Conservation (phyloP, 2,888 invertebrate species). For the Hypomecis punctinalis region DNA sequence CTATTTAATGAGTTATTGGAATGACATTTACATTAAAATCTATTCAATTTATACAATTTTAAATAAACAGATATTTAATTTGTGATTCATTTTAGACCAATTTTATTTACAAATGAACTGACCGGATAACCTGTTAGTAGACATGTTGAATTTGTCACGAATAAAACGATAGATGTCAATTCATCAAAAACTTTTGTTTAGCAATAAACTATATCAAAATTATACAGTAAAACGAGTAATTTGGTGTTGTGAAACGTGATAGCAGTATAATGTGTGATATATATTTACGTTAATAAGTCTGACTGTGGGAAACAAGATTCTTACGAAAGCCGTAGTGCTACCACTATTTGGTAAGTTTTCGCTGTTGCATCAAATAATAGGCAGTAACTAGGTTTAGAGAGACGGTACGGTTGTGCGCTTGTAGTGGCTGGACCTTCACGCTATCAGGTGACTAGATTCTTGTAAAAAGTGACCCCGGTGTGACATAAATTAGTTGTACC, state of each 20-base stretch:
- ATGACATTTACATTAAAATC: no score
- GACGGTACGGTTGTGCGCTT: slow-evolving; percentile 41
- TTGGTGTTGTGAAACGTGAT: slow-evolving; percentile 70
- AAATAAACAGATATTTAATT: neutral
- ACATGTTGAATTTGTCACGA: slow-evolving; percentile 82
- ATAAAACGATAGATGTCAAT: slow-evolving; percentile 77
- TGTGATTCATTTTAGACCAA: neutral
- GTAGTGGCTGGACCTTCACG: slow-evolving; percentile 40
- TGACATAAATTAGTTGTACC: slow-evolving; percentile 58
- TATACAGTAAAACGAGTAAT: slow-evolving; percentile 69
- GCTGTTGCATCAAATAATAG: slow-evolving; percentile 61
- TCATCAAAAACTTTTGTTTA: slow-evolving; percentile 80
- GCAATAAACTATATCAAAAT: slow-evolving; percentile 73
- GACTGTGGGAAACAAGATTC: slow-evolving; percentile 63
- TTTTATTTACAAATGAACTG: slow-evolving; percentile 40
- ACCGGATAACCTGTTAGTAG: slow-evolving; percentile 77
- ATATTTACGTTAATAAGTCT: slow-evolving; percentile 67
- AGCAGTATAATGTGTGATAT: slow-evolving; percentile 76
- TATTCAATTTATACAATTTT: no score
- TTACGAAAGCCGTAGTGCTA: slow-evolving; percentile 57
- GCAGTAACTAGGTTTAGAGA: slow-evolving; percentile 40
- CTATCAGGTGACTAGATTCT: slow-evolving; percentile 42
- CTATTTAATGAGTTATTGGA: no score
- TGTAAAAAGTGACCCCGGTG: slow-evolving; percentile 53
- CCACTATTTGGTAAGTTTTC: slow-evolving; percentile 78